Conservation (phyloP, 2,888 invertebrate species). For the Minunthozetes semirufus region DNA sequence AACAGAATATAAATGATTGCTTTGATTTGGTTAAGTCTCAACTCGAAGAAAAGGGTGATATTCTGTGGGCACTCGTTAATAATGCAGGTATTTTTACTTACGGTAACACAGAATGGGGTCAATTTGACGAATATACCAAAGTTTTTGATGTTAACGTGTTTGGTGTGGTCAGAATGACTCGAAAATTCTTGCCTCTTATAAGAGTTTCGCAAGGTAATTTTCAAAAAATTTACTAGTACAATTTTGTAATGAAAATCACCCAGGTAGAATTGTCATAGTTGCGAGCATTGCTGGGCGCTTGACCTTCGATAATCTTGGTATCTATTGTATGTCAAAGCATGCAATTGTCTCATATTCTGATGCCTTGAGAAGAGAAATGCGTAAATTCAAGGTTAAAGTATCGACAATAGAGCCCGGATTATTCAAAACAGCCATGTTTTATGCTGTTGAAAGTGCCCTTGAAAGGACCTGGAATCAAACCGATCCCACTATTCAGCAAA, state of each 20-base stretch:
- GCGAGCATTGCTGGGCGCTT: conserved; percentile 44
- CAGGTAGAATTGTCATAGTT: conserved; percentile 45
- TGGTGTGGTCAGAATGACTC: conserved; percentile 46
- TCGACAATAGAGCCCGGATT: conserved; percentile 45
- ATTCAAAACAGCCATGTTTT: conserved; percentile 42
- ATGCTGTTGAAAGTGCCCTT: neutral
- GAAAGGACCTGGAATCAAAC: conserved; percentile 6
- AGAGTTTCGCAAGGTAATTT: conserved; percentile 42
- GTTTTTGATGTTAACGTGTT: conserved; percentile 46
- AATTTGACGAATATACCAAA: conserved; percentile 47
- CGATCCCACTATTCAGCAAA: neutral
- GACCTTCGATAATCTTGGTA: neutral
- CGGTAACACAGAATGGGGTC: conserved; percentile 51
- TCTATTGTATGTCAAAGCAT: conserved; percentile 46
- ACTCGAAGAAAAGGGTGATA: conserved; percentile 42
- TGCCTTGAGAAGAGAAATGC: conserved; percentile 45
- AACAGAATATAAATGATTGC: conserved; percentile 44
- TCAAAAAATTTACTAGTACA: neutral
- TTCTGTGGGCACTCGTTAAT: conserved; percentile 53
- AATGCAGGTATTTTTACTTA: conserved; percentile 52
- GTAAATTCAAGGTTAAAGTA: conserved; percentile 45
- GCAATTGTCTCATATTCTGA: conserved; percentile 46
- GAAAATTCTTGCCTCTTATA: conserved; percentile 46
- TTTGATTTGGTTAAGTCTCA: conserved; percentile 19
- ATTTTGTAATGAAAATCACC: neutral